Evolutionary conservation across 2,888 invertebrate species (phyloP).

Genomic region (Antheraea yamamai): DNA sequence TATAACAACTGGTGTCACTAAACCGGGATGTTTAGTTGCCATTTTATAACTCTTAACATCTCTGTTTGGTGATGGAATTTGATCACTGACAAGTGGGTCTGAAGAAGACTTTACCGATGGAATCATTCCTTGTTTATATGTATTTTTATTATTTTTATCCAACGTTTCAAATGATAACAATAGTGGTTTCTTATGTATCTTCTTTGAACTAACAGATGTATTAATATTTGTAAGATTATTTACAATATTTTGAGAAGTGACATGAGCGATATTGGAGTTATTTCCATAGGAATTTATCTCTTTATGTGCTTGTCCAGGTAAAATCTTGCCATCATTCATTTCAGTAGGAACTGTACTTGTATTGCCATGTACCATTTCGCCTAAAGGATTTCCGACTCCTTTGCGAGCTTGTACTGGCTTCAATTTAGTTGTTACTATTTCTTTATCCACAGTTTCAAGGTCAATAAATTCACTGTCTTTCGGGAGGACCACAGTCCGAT

Average conservation of each 20-base stretch:
- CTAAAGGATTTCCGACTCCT: conserved; percentile 42
- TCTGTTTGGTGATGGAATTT: conserved; percentile 45
- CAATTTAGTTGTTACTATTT: conserved; percentile 49
- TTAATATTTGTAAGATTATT: conserved; percentile 24
- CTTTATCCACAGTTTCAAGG: conserved; percentile 48
- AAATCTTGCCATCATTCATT: conserved; percentile 26
- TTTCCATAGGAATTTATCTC: conserved; percentile 3
- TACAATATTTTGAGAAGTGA: conserved; percentile 20
- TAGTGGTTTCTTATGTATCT: conserved; percentile 54
- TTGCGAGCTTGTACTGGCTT: conserved; percentile 49
- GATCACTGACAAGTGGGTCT: conserved; percentile 39
- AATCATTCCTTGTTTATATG: conserved; percentile 32
- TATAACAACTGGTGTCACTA: conserved; percentile 88
- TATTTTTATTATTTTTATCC: conserved; percentile 42
- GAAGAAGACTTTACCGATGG: conserved; percentile 39
- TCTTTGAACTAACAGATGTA: conserved; percentile 26
- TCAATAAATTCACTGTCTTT: conserved; percentile 44
- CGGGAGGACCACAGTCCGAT: conserved; percentile 41
- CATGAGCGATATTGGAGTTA: neutral
- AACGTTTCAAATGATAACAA: conserved; percentile 56
- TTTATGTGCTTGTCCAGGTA: conserved; percentile 18
- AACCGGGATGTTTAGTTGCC: conserved; percentile 79
- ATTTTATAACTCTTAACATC: conserved; percentile 23
- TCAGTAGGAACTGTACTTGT: conserved; percentile 23
- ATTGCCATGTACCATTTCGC: conserved; percentile 22